Evolutionary conservation across 2,797 vertebrate species (phyloP).

Genomic region (Coracias cyanogaster): DNA sequence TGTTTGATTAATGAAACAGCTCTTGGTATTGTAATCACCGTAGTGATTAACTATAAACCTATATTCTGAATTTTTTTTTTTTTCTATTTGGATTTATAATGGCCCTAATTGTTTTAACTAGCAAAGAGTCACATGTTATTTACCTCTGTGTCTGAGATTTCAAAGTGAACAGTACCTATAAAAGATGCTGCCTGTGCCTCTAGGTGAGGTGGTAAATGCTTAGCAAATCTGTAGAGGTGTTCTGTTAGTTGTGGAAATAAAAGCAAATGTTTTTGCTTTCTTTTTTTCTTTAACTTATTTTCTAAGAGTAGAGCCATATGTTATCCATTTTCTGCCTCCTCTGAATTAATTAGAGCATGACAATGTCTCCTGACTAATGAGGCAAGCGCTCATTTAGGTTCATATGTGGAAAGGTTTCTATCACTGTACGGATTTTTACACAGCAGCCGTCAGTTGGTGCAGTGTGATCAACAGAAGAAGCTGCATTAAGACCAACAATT

Average conservation of each 20-base stretch:
- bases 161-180: not conserved
- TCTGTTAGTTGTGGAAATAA: not conserved
- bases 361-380: slow-evolving; percentile 56
- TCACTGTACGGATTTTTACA: not conserved
- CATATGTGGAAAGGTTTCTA: slow-evolving; percentile 28
- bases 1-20: not conserved
- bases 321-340: slow-evolving; percentile 35
- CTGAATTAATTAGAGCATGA: slow-evolving; percentile 56
- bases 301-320: not conserved
- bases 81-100: not conserved
- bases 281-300: not conserved
- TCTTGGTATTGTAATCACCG: not conserved
- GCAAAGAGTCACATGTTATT: not conserved
- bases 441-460: not conserved
- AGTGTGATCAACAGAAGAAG: not conserved
- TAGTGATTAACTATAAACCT: not conserved
- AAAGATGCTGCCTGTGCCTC: not conserved
- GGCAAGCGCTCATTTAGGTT: not conserved
- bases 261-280: not conserved
- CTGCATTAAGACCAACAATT: not conserved
- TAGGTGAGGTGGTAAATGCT: not conserved
- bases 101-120: not conserved
- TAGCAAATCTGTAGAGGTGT: not conserved
- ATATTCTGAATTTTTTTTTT: not conserved
- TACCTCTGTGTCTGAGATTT: not conserved